Conservation (phyloP, 2,797 vertebrate genomes). For the Spondyliosoma cantharus region DNA sequence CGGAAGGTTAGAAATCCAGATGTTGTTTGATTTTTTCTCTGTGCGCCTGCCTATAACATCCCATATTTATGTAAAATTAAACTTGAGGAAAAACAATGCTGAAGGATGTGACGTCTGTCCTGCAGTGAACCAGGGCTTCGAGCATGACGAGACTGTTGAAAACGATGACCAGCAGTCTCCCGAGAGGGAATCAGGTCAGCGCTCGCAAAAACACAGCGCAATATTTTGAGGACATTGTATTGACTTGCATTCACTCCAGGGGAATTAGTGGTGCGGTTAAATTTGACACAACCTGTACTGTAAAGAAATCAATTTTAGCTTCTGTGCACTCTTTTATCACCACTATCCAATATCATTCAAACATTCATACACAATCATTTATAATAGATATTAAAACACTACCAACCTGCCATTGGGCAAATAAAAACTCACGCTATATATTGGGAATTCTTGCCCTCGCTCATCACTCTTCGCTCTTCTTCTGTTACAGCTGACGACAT, state of each 20-base stretch:
- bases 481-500: constrained; percentile 34
- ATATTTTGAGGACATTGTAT: no score
- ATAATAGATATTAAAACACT: no score
- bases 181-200: constrained; percentile 70
- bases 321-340: no score
- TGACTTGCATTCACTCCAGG: no score
- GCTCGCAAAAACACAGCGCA: no score
- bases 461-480: neutral
- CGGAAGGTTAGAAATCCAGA: constrained; percentile 71
- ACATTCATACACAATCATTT: no score
- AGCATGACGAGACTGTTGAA: constrained; percentile 66
- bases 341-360: no score
- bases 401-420: neutral
- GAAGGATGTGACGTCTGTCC: neutral
- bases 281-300: no score
- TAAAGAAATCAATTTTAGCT: no score
- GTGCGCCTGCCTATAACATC: neutral
- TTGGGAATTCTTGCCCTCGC: no score
- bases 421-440: no score
- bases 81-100: neutral
- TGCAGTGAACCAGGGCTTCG: constrained; percentile 79
- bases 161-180: constrained; percentile 54
- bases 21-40: neutral
- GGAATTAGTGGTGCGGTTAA: no score
- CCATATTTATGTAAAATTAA: neutral